Evolutionary conservation across 2,797 vertebrate species (phyloP).

Genomic region (Ficedula albicollis): DNA sequence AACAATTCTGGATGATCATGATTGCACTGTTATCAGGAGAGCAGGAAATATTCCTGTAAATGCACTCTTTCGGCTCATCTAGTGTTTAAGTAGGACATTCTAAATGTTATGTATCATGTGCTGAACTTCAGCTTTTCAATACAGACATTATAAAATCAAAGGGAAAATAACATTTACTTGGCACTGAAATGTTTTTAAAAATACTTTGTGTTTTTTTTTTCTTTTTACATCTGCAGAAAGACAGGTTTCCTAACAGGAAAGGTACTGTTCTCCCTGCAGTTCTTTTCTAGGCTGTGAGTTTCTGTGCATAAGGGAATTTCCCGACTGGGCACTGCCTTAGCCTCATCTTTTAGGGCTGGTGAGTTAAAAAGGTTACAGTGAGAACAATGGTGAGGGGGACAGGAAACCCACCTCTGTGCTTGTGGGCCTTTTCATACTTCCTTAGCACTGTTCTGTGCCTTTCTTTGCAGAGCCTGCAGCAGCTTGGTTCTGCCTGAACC

Average conservation of each 20-base stretch:
- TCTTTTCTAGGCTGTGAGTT: not conserved
- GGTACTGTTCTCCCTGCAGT: not conserved
- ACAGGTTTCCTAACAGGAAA: not conserved
- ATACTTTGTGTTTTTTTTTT: not conserved
- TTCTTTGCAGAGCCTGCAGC: not conserved
- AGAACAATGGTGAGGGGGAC: not conserved
- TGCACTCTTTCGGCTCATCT: not conserved
- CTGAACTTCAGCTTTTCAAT: not conserved
- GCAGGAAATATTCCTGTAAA: slow-evolving; percentile 4
- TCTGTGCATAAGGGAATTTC: not conserved
- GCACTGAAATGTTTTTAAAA: not conserved
- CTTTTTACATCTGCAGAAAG: not conserved
- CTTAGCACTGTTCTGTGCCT: not conserved
- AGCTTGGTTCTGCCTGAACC: not conserved
- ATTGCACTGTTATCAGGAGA: not conserved
- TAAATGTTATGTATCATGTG: not conserved
- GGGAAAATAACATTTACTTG: not conserved
- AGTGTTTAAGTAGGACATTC: not conserved
- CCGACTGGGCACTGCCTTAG: not conserved
- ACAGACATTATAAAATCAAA: not conserved
- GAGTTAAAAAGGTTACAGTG: not conserved
- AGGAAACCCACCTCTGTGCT: not conserved
- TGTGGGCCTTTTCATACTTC: not conserved
- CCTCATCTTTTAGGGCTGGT: not conserved
- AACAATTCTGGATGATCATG: not conserved